A percentile compares a stretch with the other conserved stretches of the same genome.
Conservation (phyloP, 1,140 invertebrate species). For the Drosophila nasuta region DNA sequence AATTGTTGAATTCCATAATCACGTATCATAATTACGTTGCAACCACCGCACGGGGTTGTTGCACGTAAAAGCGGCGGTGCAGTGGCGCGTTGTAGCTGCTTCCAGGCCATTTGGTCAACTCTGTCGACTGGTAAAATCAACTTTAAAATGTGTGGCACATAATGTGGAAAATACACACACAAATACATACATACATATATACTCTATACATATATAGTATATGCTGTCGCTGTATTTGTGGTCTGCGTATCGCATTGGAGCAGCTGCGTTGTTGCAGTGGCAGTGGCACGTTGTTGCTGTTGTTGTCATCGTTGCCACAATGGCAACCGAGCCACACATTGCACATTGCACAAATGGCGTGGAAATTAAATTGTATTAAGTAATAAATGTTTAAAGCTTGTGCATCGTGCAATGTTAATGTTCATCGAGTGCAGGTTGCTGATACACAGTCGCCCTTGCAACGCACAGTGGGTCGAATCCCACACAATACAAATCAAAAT, state of each 20-base stretch:
- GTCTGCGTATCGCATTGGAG: conserved; percentile 29
- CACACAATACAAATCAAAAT: background rate
- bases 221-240: conserved; percentile 33
- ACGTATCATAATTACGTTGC: conserved; percentile 32
- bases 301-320: conserved; percentile 44
- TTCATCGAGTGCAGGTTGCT: conserved; percentile 6
- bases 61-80: background rate
- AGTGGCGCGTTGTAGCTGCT: background rate
- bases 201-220: background rate
- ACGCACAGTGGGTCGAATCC: conserved; percentile 3
- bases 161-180: conserved; percentile 14
- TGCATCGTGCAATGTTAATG: conserved; percentile 39
- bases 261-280: conserved; percentile 26
- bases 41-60: background rate
- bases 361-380: conserved; percentile 60
- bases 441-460: background rate
- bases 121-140: conserved; percentile 14
- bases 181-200: background rate
- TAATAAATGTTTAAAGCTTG: conserved; percentile 61
- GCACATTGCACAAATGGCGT: conserved; percentile 54
- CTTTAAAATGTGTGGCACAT: conserved; percentile 26
- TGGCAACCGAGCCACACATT: conserved; percentile 30
- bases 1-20: conserved; percentile 51
- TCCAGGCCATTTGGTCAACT: conserved; percentile 32
- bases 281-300: conserved; percentile 1